Base-by-base conservation (phyloP, 2,797 vertebrate species). In the Sebastes diploproa region DNA sequence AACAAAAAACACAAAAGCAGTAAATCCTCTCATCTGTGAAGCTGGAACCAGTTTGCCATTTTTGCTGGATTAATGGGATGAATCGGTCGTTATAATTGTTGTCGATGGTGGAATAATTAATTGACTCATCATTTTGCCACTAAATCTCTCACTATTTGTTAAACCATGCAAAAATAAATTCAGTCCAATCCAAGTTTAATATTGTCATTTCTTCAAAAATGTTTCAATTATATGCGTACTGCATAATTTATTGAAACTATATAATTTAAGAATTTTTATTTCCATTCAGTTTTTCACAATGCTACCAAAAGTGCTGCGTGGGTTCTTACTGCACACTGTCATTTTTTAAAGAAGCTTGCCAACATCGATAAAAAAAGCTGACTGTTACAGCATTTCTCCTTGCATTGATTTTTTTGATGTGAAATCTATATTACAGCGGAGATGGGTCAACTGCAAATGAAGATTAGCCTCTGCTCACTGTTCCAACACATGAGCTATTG, bases 341-440 rank as follows among this genome's bases (percentile, higher is more conserved):
- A 50, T 3, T 1, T 72, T 18, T 63, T 27, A 46, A 74, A 70
- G 36, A 66, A 46, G 10, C 55, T 23, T 72, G 13, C 11, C 36
- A 60, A 22, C 16, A 55, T 58, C 29, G 20, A 29, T 68, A 34
- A 72, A 56, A 72, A 38, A 22, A 67, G 56, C 76, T 63, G 55
- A 74, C 14, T 12, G 68, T 72, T 77, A 72, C 23, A 50, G 4
- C 72, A 60, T 82, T 74, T 81, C 20, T 78, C 34, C 1, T 23
- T 5, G 0, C 75, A 86, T 89, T 10, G 75, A 90, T 81, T 81
- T 76, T 71, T 61, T 30, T 62, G 0, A 80, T 66, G 74, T 63
- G 36, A 87, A 86, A 82, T 87, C 74, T 46, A 69, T 89, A 79
- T 78, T 32, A 62, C 63, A 67, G n/a, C 22, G 27, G 23, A 73